Conservation (phyloP, 2,797 vertebrate species). For the Threskiornis aethiopicus region DNA sequence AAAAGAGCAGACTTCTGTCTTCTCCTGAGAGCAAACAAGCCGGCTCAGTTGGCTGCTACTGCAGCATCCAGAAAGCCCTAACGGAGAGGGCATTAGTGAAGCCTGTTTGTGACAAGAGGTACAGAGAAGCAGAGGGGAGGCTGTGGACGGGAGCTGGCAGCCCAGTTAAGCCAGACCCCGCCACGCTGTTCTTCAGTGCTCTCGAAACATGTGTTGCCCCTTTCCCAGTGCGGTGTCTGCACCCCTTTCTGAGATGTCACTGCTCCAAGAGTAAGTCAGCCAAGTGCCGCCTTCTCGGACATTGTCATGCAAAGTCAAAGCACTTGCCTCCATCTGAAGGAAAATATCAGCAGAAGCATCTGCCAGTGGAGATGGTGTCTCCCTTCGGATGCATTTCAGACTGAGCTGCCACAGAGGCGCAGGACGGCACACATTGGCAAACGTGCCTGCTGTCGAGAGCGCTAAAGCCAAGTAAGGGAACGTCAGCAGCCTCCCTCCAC, state of each 20-base stretch:
- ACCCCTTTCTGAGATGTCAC: neutral
- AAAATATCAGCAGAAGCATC: neutral
- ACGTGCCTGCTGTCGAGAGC: neutral
- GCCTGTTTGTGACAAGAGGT: neutral
- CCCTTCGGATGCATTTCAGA: neutral
- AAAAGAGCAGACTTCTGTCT: neutral
- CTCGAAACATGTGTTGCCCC: fast-evolving
- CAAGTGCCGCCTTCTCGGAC: neutral
- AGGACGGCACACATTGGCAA: neutral
- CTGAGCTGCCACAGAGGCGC: neutral
- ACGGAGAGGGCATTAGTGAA: neutral
- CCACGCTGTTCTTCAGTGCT: neutral
- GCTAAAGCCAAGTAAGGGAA: neutral
- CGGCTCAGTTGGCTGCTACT: neutral
- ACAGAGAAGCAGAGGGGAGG: neutral
- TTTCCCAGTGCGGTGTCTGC: neutral
- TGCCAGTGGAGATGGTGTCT: neutral
- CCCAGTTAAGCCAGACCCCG: neutral
- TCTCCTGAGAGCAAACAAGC: neutral
- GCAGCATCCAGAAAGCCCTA: neutral
- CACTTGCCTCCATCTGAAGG: neutral
- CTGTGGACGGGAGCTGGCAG: neutral
- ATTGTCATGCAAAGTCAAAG: neutral
- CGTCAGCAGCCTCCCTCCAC: neutral
- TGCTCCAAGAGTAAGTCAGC: neutral